Base-by-base conservation (phyloP, 2,113 vertebrate species). In the Ochotona curzoniae region DNA sequence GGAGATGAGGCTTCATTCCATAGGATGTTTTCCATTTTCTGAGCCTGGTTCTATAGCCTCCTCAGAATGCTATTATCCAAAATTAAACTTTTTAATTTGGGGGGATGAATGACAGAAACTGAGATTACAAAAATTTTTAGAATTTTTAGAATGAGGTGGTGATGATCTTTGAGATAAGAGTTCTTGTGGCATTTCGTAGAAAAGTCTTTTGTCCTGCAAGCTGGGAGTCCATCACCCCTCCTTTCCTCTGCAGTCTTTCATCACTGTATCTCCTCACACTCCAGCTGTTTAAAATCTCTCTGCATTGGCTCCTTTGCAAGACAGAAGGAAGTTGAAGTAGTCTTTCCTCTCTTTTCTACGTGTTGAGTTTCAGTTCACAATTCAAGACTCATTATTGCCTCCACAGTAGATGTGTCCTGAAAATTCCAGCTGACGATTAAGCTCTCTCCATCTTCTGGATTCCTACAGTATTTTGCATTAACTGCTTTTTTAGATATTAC, bases 111-210 rank as follows among this genome's bases (percentile, higher is more conserved):
- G 67, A 81, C 17, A 81, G 17, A 15, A 70, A 60, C 67, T 70
- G 30, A 86, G 26, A 83, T 51, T 78, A 79, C 21, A 11, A 8
- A 89, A 93, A 63, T 63, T 89, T 13, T 78, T 89, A 78, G 35
- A 25, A 44, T 81, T 84, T n/a, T n/a, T n/a, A n/a, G 38, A 80
- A 28, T 44, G 78, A 87, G 80, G 67, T n/a, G 73, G 21, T 51
- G 21, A 71, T 78, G 47, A 71, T 57, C 20, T 91, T 80, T 64
- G 44, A 70, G 71, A 60, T 66, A 54, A 83, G 49, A 80, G 13
- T 93, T 94, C 91, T 57, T 83, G 51, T 76, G 54, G 15, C n/a
- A 25, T 61, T 76, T 23, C 54, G 76, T 91, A 51, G 8, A 81
- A 80, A 83, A 81, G 17, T 32, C 44, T 47, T 7, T 64, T 20